Base-by-base conservation (phyloP, 53 echinoderm and acorn worm species). In the Astropecten irregularis region DNA sequence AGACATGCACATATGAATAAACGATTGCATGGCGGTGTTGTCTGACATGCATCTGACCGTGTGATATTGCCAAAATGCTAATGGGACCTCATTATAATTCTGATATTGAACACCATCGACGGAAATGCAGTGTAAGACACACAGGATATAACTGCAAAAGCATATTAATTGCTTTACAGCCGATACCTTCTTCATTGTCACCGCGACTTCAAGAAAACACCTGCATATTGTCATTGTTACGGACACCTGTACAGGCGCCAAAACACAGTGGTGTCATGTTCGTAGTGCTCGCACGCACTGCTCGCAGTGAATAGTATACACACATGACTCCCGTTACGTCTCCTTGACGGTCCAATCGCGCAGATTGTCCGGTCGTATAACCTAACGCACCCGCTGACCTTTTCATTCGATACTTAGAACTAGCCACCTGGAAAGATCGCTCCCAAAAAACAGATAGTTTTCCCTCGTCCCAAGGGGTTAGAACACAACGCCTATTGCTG, bases 341-440 rank as follows among this genome's bases (percentile, higher is more conserved):
- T 37, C 38, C 65, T 7, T 34, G 36, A 14, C 35, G 27, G 68
- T 18, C 44, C 47, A 68, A 68, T 68, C 68, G 26, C 26, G 13
- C 68, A 68, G 36, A 68, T 68, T 15, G 47, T 26, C 28, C 9
- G 25, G n/a, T 51, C 4, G 33, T 16, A 34, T 74, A 37, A 25
- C 47, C 44, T 7, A 23, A 46, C 26, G 37, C 39, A 56, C 57
- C 16, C 40, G 18, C 28, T 74, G 57, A 74, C 74, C 57, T 74
- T 74, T 58, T 74, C 55, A 74, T 38, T 40, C 25, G 74, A 74
- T 58, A 74, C 74, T 38, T 56, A 39, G 13, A 4, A 26, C n/a
- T 74, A 74, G 22, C 74, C 7, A 22, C 23, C 9, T 22, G 27
- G 9, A 26, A 30, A 10, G 50, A 71, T 51, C 71, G 36, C 19